Conservation (phyloP, 2,797 vertebrate species). For the Meriones psammophilus region DNA sequence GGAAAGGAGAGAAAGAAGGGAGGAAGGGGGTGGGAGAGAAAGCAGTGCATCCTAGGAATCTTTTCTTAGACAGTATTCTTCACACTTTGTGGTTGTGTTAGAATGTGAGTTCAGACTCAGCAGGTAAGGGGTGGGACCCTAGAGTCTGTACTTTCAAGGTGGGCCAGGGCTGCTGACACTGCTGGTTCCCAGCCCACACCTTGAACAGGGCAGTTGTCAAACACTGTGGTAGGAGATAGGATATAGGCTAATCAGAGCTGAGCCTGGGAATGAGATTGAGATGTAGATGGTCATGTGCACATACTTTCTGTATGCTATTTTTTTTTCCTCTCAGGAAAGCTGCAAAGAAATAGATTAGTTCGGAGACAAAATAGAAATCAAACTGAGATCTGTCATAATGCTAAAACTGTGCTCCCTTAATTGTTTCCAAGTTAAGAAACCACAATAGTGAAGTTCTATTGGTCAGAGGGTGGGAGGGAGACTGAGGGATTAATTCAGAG, state of each 20-base stretch:
- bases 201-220: not conserved
- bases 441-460: not conserved
- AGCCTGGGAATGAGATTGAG: not conserved
- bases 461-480: not conserved
- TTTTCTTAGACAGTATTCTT: not conserved
- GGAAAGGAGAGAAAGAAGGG: not conserved
- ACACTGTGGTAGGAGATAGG: not conserved
- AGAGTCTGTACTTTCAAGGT: not conserved
- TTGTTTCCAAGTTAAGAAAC: not conserved
- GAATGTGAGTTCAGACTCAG: not conserved
- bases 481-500: not conserved
- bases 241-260: not conserved
- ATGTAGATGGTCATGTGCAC: no score
- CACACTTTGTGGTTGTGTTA: not conserved
- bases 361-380: slow-evolving; percentile 16
- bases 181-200: not conserved
- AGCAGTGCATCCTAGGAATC: not conserved
- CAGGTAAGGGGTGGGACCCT: not conserved
- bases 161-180: not conserved
- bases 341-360: slow-evolving; percentile 13
- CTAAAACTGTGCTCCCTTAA: not conserved
- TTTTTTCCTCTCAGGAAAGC: not conserved
- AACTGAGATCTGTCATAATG: not conserved
- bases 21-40: not conserved
- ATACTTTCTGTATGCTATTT: not conserved